Percentiles rank a stretch among this genome's conserved stretches.
Conservation (phyloP, 53 echinoderm and acorn worm genomes). For the Arbacia lixula region DNA sequence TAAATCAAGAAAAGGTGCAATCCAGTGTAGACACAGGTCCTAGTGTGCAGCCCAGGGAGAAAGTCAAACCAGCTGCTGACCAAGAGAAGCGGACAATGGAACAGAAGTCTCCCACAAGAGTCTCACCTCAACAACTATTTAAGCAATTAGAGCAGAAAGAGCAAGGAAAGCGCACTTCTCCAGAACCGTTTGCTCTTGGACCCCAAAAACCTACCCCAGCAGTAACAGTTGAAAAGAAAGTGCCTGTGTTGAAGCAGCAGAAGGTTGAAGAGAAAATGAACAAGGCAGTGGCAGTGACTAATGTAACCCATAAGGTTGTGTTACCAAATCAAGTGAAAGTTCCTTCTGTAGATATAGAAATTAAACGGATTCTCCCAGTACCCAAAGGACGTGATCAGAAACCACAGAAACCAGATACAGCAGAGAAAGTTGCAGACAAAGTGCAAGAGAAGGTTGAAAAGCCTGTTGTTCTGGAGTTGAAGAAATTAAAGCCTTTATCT, state of each 20-base stretch:
- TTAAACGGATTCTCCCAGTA: background rate
- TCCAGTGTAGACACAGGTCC: background rate
- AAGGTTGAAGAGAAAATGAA: conserved; percentile 1
- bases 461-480: conserved; percentile 11
- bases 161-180: background rate
- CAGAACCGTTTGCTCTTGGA: background rate
- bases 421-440: conserved; percentile 3
- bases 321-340: background rate
- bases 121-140: background rate
- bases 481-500: conserved; percentile 22
- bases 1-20: conserved; percentile 24
- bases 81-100: no score
- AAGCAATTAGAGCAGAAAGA: conserved; percentile 25
- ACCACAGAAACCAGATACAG: conserved; percentile 18
- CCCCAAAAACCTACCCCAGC: background rate
- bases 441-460: conserved; percentile 51
- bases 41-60: background rate
- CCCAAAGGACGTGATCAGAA: background rate
- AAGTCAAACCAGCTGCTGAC: background rate
- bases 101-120: background rate
- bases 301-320: background rate
- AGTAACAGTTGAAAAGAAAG: conserved; percentile 6
- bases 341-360: conserved; percentile 11
- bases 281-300: background rate
- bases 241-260: background rate